A percentile compares a stretch with the other conserved stretches of the same genome.
Conservation (phyloP, 2,113 vertebrate species). For the Melanerpes formicivorus region DNA sequence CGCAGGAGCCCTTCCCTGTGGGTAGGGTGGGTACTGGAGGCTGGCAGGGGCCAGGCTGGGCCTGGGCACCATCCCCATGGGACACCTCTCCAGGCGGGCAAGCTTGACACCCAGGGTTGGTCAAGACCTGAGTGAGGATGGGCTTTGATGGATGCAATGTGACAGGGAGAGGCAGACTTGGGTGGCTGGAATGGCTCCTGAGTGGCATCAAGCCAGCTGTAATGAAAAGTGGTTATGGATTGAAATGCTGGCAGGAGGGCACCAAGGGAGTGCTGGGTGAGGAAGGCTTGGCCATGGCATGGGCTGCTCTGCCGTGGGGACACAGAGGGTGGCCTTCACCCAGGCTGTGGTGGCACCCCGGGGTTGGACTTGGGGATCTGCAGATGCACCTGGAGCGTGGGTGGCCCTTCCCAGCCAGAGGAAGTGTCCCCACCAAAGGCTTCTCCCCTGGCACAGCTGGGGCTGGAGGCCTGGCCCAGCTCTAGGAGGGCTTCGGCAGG, state of each 20-base stretch:
- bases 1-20: not conserved
- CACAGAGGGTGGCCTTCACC: not conserved
- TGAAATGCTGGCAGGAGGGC: not conserved
- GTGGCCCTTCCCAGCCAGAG: not conserved
- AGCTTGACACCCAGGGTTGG: not conserved
- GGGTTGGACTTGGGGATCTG: not conserved
- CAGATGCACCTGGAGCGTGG: fast-evolving
- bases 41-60: not conserved
- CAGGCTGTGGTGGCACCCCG: not conserved
- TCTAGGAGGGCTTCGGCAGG: not conserved
- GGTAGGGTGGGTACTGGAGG: not conserved
- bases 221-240: conserved; percentile 44
- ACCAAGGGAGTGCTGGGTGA: not conserved
- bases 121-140: not conserved
- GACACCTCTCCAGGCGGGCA: not conserved
- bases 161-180: conserved; percentile 4
- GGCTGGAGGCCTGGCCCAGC: not conserved
- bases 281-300: not conserved
- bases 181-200: not conserved
- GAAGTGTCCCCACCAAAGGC: not conserved
- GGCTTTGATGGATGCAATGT: conserved; percentile 17
- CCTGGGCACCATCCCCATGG: not conserved
- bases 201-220: not conserved
- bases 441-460: fast-evolving
- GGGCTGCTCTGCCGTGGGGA: not conserved